phyloP scores from a whole-genome alignment of 2,797 vertebrate species.

The Alosa sapidissima region DNA sequence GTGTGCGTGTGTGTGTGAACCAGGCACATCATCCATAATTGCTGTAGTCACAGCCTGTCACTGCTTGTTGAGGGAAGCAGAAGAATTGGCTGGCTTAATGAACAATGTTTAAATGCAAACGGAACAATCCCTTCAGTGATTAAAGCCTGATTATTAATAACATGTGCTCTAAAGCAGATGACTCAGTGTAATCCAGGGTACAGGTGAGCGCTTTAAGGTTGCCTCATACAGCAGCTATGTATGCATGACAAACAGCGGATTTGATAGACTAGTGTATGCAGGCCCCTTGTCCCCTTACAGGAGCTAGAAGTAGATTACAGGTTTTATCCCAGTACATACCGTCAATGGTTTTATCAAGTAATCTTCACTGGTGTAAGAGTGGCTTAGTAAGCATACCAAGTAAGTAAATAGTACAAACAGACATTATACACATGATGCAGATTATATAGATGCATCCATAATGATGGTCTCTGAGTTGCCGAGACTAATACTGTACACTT shows the following conservation, averaged over 20 bases:
- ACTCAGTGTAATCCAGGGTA: neutral
- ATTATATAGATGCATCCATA: neutral
- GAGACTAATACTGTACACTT: too few species aligned
- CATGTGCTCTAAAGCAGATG: neutral
- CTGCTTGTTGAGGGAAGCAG: neutral
- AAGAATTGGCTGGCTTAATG: conserved; percentile 5
- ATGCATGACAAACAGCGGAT: neutral
- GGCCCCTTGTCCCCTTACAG: neutral
- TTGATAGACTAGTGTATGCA: neutral
- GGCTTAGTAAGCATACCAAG: neutral
- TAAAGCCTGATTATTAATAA: neutral
- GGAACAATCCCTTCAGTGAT: neutral
- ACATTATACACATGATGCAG: neutral
- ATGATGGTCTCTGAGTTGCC: neutral
- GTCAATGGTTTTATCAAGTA: neutral
- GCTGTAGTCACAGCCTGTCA: neutral
- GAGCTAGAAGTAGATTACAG: neutral
- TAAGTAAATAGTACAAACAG: neutral
- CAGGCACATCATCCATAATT: neutral
- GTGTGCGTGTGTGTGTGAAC: neutral
- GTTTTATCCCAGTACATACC: neutral
- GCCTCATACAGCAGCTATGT: neutral
- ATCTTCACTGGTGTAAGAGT: neutral
- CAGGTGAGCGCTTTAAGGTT: neutral
- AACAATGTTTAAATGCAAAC: neutral